Conservation (phyloP, 1,140 invertebrate species). For the Leucophenga varia region DNA sequence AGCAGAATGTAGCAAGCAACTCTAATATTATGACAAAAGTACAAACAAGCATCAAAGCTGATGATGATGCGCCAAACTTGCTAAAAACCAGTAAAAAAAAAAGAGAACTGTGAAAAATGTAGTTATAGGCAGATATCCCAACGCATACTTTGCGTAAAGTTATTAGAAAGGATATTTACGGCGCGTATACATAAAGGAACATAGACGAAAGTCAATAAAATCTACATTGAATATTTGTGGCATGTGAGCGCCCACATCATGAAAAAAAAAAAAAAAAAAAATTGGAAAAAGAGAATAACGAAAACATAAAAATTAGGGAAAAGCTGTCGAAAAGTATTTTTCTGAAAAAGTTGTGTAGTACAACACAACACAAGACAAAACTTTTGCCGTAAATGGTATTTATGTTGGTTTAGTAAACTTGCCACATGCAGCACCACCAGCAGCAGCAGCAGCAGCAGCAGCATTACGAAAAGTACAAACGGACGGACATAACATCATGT, state of each 20-base stretch:
- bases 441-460: constrained; percentile 25
- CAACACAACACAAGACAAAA: no score
- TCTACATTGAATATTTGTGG: constrained; percentile 40
- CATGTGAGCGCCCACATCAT: no score
- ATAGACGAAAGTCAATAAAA: constrained; percentile 43
- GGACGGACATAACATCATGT: constrained; percentile 52
- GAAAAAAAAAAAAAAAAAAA: no score
- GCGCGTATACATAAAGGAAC: constrained; percentile 2
- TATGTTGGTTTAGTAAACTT: constrained; percentile 53
- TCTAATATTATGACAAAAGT: no score
- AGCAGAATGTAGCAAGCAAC: no score
- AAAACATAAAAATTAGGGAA: no score
- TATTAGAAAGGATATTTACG: constrained; percentile 42
- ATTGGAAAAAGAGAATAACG: no score
- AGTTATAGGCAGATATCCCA: constrained; percentile 15
- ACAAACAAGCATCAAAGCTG: no score
- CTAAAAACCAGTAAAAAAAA: no score
- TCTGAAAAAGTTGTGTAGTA: no score
- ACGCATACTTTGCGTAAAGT: constrained; percentile 24
- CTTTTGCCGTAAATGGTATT: constrained; percentile 52
- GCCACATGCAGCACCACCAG: constrained; percentile 22
- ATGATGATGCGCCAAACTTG: no score
- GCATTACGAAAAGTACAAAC: constrained; percentile 30
- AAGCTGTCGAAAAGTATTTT: no score
- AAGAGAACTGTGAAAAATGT: constrained; percentile 21